These are phyloP conservation scores for Phrynocephalus forsythii DNA, from an alignment of 2,797 vertebrate species.

Conservation along the genomic window DNA sequence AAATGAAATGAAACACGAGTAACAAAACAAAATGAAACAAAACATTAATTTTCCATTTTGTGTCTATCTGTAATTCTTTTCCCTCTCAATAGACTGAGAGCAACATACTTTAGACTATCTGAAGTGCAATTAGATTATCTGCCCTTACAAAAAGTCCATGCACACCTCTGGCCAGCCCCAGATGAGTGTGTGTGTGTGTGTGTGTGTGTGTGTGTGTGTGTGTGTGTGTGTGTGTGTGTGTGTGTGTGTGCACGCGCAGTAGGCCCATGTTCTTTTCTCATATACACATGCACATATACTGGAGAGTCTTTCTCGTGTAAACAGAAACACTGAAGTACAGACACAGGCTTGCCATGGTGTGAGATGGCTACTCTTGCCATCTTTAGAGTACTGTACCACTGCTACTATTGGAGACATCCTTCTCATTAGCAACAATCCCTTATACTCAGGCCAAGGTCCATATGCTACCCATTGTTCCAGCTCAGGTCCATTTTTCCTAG, in stretches of 20 bases:
- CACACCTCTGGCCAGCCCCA: neutral
- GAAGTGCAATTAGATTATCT: neutral
- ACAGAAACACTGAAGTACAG: neutral
- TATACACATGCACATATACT: neutral
- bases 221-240: too few species aligned
- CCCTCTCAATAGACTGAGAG: neutral
- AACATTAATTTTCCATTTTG: too few species aligned
- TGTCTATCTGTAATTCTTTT: too few species aligned
- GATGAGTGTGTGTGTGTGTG: too few species aligned
- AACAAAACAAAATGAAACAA: too few species aligned
- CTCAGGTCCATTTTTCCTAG: neutral
- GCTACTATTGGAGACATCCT: neutral
- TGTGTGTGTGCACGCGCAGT: too few species aligned
- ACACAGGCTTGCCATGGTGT: neutral
- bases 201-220: too few species aligned
- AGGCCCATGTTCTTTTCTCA: neutral
- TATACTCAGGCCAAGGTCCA: neutral
- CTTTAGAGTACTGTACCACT: neutral
- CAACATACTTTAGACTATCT: neutral
- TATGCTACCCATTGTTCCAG: neutral
- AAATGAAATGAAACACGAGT: too few species aligned
- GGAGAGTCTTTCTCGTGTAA: neutral
- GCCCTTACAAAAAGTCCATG: neutral
- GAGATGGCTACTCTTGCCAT: neutral
- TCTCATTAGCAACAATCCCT: neutral